These are phyloP conservation scores for Xanthia icteritia DNA, from an alignment of 2,888 invertebrate genomes.

Conservation along the genomic window DNA sequence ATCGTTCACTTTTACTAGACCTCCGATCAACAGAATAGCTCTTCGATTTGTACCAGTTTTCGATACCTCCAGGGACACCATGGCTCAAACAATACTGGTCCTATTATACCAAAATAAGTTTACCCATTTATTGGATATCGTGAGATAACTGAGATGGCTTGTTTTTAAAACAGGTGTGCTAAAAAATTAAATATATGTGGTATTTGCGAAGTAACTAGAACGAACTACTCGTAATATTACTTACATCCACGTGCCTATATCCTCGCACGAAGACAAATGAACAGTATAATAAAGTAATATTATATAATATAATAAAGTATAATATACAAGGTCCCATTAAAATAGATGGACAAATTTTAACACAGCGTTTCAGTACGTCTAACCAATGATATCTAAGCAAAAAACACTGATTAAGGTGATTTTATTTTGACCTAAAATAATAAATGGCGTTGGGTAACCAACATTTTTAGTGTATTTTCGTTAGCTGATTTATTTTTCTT, in stretches of 20 bases:
- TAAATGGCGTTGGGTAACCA: too few species aligned
- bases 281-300: too few species aligned
- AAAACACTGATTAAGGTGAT: too few species aligned
- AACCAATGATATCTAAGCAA: too few species aligned
- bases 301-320: too few species aligned
- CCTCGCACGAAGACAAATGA: not conserved
- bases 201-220: not conserved
- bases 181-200: conserved; percentile 49
- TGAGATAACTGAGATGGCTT: conserved; percentile 49
- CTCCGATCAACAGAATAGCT: conserved; percentile 65
- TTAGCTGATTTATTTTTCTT: too few species aligned
- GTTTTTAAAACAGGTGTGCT: conserved; percentile 42
- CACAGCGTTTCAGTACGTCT: too few species aligned
- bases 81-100: conserved; percentile 70
- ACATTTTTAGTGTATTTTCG: too few species aligned
- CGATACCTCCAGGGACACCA: conserved; percentile 14
- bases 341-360: too few species aligned
- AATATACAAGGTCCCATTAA: too few species aligned
- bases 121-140: conserved; percentile 56
- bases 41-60: conserved; percentile 29
- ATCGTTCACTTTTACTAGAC: conserved; percentile 72
- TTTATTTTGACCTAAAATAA: too few species aligned
- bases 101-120: conserved; percentile 75
- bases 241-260: too few species aligned
- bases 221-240: not conserved